A percentile compares a stretch with the other conserved stretches of the same genome.
phyloP scores from a whole-genome alignment of 1,140 invertebrate genomes.

The Chymomyza costata region DNA sequence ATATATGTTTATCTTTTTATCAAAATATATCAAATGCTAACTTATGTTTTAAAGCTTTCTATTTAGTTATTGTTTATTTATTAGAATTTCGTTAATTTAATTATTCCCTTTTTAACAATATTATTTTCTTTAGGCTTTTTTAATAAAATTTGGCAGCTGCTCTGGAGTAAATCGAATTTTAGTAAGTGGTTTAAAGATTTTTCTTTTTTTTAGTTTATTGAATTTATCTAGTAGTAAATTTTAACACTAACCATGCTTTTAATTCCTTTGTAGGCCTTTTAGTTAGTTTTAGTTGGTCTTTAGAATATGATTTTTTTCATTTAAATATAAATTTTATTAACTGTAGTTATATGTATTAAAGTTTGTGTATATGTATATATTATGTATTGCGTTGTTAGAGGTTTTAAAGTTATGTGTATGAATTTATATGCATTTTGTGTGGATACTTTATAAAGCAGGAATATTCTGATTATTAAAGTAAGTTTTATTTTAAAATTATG shows the following conservation, averaged over 20 bases:
- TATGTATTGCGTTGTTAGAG: no score
- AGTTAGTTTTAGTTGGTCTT: slow-evolving; percentile 3
- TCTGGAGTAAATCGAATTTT: slow-evolving; percentile 40
- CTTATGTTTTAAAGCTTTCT: slow-evolving; percentile 69
- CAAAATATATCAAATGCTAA: slow-evolving; percentile 69
- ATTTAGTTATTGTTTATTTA: slow-evolving; percentile 65
- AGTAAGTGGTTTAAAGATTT: slow-evolving; percentile 20
- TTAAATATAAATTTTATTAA: no score
- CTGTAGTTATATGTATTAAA: no score
- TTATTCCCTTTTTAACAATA: slow-evolving; percentile 14
- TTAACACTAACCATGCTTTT: slow-evolving; percentile 21
- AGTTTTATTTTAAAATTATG: no score
- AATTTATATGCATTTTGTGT: no score
- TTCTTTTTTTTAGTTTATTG: slow-evolving; percentile 20
- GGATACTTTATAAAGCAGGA: no score
- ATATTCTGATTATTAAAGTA: no score
- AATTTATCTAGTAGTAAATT: slow-evolving; percentile 51
- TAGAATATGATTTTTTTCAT: slow-evolving; percentile 9
- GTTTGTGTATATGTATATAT: no score
- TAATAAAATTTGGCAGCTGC: slow-evolving; percentile 56
- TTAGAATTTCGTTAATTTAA: slow-evolving; percentile 48
- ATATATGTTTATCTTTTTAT: slow-evolving; percentile 32
- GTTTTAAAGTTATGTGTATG: no score
- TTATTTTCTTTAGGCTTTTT: slow-evolving; percentile 19
- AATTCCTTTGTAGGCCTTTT: no score